Evolutionary conservation across 2,888 invertebrate species (phyloP).

Genomic region (Carterocephalus palaemon): DNA sequence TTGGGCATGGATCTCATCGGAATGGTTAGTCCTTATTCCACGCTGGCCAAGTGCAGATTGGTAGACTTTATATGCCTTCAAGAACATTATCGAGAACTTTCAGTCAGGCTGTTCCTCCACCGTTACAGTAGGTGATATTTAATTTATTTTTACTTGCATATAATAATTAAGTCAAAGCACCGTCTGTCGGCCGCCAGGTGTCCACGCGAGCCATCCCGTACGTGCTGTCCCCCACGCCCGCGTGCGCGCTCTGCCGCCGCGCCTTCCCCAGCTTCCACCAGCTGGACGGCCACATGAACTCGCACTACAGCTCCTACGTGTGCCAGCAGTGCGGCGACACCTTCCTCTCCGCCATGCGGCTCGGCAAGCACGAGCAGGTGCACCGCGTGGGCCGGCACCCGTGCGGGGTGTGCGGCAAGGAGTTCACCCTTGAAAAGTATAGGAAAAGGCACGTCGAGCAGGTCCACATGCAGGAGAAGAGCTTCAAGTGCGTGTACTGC

Average conservation of each 20-base stretch:
- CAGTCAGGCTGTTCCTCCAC: too few relatives aligned
- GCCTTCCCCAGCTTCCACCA: slow-evolving; percentile 40
- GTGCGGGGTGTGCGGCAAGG: slow-evolving; percentile 65
- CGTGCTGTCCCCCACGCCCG: slow-evolving; percentile 34
- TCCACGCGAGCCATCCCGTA: slow-evolving; percentile 51
- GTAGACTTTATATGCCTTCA: too few relatives aligned
- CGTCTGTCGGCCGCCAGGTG: too few relatives aligned
- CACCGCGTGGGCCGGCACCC: slow-evolving; percentile 60
- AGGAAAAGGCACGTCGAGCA: slow-evolving; percentile 45
- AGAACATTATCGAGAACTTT: too few relatives aligned
- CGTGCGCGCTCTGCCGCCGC: slow-evolving; percentile 49
- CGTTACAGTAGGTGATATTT: too few relatives aligned
- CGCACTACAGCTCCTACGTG: slow-evolving; percentile 55
- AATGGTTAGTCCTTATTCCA: too few relatives aligned
- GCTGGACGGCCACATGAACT: slow-evolving; percentile 60
- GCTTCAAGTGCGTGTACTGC: slow-evolving; percentile 47
- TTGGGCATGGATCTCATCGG: too few relatives aligned
- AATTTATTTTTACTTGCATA: too few relatives aligned
- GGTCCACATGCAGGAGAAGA: slow-evolving; percentile 40
- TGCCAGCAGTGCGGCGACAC: slow-evolving; percentile 58
- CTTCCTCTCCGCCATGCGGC: slow-evolving; percentile 39
- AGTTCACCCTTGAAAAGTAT: slow-evolving; percentile 55
- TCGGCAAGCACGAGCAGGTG: slow-evolving; percentile 56
- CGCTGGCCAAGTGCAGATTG: too few relatives aligned
- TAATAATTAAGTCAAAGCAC: too few relatives aligned